Evolutionary conservation across 2,113 vertebrate genomes (phyloP).

Genomic region (human (Homo sapiens)): GRCh38 chr1:215347501-215348000

Average conservation of each 20-base stretch:
- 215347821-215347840: neutral
- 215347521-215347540: neutral
- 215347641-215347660: neutral
- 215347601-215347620: neutral
- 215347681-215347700: neutral
- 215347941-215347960: neutral
- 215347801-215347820: neutral
- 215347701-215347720: neutral
- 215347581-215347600: neutral
- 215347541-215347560: neutral
- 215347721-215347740: neutral
- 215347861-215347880: neutral
- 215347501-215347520: neutral
- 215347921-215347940: neutral
- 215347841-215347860: neutral
- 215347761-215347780: neutral
- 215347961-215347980: neutral
- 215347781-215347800: neutral
- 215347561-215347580: neutral
- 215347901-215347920: neutral
- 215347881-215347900: neutral
- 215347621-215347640: neutral
- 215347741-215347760: neutral
- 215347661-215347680: neutral
- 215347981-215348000: neutral